Base-by-base conservation (phyloP, 92 coral and sea anemone genomes). In the Pocillopora grandis region DNA sequence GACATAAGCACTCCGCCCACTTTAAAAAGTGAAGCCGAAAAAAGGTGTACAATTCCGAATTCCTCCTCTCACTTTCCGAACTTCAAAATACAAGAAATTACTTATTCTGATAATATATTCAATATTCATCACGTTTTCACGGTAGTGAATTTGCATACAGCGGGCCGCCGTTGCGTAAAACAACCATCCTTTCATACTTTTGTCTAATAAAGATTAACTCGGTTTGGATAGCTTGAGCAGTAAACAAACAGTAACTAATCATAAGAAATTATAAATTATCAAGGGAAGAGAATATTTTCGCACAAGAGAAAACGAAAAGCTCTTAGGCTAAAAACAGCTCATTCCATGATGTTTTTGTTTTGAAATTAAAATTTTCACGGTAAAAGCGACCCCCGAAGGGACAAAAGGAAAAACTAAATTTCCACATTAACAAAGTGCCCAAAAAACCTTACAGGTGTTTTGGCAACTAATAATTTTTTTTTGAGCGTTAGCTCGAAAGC, bases 141-240 rank as follows among this genome's bases (percentile, higher is more conserved):
- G 17, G 71, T 62, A 10, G 49, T 3, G 6, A 66, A 83, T 83
- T 83, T 83, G 86, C 86, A 83, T 83, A 74, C 57, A 5, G 59
- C 35, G 17, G 70, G 59, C 57, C 77, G 73, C 74, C 13, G 31
- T 42, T 7, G 52, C 52, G 52, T 42, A 63, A 74, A 62, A 59
- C 61, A 65, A 83, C 13, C 57, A 57, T 10, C 12, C 10, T 48
- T 48, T 12, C 10, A 27, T 23, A 31, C 8, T 20, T 73, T 74
- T 83, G 61, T 62, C 75, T 64, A 57, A 73, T 49, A 48, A 62
- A 83, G 62, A 73, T 75, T 23, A 73, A 52, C 71, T 33, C 52
- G 68, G 23, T 17, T 17, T 63, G 23, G 23, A 63, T 3, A 42
- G 52, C 52, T 42, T 42, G 52, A 42, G 52, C 52, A 42, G 52